Evolutionary conservation across 2,113 vertebrate genomes (phyloP).

Genomic region (Stegostoma tigrinum): DNA sequence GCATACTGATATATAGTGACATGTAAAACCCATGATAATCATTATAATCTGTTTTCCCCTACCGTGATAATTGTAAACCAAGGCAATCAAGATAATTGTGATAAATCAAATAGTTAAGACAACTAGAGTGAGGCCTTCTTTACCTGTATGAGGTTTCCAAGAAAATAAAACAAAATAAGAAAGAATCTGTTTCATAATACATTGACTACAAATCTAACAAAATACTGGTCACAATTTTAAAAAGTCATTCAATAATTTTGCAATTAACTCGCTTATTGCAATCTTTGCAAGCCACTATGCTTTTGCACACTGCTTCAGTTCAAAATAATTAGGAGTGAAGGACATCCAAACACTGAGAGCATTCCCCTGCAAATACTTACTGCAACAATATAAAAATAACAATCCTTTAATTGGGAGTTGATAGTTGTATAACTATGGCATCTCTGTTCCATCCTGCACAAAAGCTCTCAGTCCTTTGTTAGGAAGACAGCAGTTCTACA

Average conservation of each 20-base stretch:
- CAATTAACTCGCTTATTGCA: background rate
- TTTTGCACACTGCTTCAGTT: background rate
- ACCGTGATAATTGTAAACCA: slow-evolving; percentile 35
- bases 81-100: slow-evolving; percentile 35
- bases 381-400: background rate
- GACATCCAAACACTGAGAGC: background rate
- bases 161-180: background rate
- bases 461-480: slow-evolving; percentile 32
- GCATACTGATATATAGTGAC: slow-evolving; percentile 32
- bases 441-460: background rate
- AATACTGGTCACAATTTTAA: background rate
- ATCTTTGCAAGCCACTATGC: background rate
- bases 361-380: background rate
- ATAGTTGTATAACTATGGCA: slow-evolving; percentile 16
- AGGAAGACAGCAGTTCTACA: slow-evolving; percentile 16
- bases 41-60: slow-evolving; percentile 36
- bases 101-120: slow-evolving; percentile 31
- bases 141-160: background rate
- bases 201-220: background rate
- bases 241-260: background rate
- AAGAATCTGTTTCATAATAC: background rate
- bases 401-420: slow-evolving; percentile 21
- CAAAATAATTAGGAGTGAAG: background rate
- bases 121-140: background rate
- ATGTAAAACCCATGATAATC: slow-evolving; percentile 36